Conservation (phyloP, 2,113 vertebrate genomes). For the Merops nubicus region DNA sequence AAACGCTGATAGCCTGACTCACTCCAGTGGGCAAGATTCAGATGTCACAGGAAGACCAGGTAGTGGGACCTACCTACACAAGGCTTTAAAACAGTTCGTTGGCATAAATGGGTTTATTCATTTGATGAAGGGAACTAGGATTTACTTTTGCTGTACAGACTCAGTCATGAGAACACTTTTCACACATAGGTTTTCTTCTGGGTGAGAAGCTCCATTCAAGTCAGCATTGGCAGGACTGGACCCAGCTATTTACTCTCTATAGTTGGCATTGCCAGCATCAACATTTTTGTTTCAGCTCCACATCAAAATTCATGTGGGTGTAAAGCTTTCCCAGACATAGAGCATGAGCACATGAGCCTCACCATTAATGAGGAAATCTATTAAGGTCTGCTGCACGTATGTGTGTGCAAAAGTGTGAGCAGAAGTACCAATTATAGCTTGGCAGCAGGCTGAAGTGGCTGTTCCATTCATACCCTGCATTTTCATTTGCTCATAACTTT, state of each 20-base stretch:
- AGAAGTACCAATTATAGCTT: conserved; percentile 4
- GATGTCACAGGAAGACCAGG: background rate
- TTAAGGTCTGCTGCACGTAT: conserved; percentile 43
- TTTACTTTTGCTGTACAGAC: background rate
- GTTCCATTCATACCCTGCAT: background rate
- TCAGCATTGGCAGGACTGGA: conserved; percentile 36
- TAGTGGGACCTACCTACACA: background rate
- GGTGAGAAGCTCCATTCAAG: conserved; percentile 58
- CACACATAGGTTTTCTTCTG: conserved; percentile 36
- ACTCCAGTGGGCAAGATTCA: background rate
- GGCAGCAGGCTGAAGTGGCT: conserved; percentile 1
- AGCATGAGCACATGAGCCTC: conserved; percentile 45
- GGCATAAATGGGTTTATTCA: background rate
- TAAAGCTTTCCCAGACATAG: conserved; percentile 60
- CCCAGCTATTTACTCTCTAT: conserved; percentile 54
- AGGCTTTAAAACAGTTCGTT: background rate
- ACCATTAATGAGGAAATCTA: conserved; percentile 50
- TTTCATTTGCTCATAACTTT: background rate
- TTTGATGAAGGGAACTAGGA: background rate
- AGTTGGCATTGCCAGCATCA: conserved; percentile 52
- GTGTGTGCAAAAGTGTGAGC: conserved; percentile 24
- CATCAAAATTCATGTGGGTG: conserved; percentile 68
- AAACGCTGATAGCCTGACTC: background rate
- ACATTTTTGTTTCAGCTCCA: conserved; percentile 67
- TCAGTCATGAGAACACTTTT: background rate